Conservation (phyloP, 2,888 invertebrate species). For the Zaprionus obscuricornis region DNA sequence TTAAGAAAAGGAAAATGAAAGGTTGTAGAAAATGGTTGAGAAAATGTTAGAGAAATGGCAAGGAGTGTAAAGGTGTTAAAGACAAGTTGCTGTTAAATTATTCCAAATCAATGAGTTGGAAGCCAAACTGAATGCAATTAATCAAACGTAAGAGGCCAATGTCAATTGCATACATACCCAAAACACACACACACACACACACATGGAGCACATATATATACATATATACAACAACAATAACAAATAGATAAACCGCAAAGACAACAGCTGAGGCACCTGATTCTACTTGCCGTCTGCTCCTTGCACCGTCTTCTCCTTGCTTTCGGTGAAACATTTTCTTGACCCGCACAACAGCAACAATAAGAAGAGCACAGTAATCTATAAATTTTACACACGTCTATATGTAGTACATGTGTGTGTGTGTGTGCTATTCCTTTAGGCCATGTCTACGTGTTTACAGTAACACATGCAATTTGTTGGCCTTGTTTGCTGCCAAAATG, state of each 20-base stretch:
- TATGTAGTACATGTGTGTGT: slow-evolving; percentile 6
- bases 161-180: slow-evolving; percentile 48
- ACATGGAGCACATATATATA: background rate
- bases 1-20: background rate
- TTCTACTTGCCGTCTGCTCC: background rate
- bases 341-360: slow-evolving; percentile 27
- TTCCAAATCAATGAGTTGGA: slow-evolving; percentile 66
- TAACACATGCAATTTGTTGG: slow-evolving; percentile 57
- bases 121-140: slow-evolving; percentile 67
- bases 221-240: background rate
- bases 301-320: background rate
- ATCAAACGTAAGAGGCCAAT: slow-evolving; percentile 64
- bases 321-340: slow-evolving; percentile 44
- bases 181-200: slow-evolving; percentile 6
- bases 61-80: slow-evolving; percentile 1
- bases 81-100: slow-evolving; percentile 53
- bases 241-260: slow-evolving; percentile 34
- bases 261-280: slow-evolving; percentile 20
- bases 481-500: slow-evolving; percentile 49
- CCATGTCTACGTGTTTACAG: slow-evolving; percentile 45
- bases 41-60: too few species aligned
- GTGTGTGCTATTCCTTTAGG: slow-evolving; percentile 37
- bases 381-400: slow-evolving; percentile 46
- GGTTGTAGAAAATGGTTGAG: background rate
- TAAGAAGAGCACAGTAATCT: slow-evolving; percentile 25